Evolutionary conservation across 2,888 invertebrate species (phyloP), one percentile per base, ranked within the genome.

Genomic region (Adelphocoris suturalis): DNA sequence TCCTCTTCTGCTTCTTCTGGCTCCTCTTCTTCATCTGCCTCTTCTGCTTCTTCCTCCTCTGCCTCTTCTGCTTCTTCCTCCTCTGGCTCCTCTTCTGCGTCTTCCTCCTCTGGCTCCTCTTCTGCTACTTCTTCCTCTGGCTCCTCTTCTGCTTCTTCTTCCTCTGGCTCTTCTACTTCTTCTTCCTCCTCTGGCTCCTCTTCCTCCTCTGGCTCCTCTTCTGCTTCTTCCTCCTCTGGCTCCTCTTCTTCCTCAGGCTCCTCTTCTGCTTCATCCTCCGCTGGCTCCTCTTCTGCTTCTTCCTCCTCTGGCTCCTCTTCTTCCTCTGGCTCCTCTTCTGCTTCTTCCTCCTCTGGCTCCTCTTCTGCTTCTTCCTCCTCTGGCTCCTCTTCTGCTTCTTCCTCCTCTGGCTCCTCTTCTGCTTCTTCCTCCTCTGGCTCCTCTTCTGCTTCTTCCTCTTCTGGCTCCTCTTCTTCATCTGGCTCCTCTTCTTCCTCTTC

Each of bases 51-150:
- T 16, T 55, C 57, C 14, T 55, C 57, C 14, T 55, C 28, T 19
- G 57, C 85, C n/a, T 55, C 57, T 85, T 57, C 61, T 85, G 57
- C 85, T 57, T 85, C 85, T 55, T 85, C 85, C 37, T 85, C 85
- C 23, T 85, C 85, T 61, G 55, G 57, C 14, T 85, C 85, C 28
- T 85, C 85, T 57, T 55, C 85, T 27, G 2, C 37, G 2, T 28
- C n/a, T 7, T 85, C 61, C 37, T 85, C 85, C 23, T 85, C 85
- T 61, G 55, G 57, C 14, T 85, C 85, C 28, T 85, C 85, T 85
- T 85, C 85, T 28, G 57, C 52, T 7, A 4, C 37, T 7, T 85
- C 85, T 85, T 85, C 85, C 37, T 57, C 5, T 13, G 3, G 5
- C 85, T 85, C 52, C 27, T 37, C 37, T 37, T 2, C 3, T 37